Percentiles rank a stretch among this genome's conserved stretches.
Evolutionary conservation across 2,888 invertebrate species (phyloP).

Genomic region (Ischnus inquisitorius): DNA sequence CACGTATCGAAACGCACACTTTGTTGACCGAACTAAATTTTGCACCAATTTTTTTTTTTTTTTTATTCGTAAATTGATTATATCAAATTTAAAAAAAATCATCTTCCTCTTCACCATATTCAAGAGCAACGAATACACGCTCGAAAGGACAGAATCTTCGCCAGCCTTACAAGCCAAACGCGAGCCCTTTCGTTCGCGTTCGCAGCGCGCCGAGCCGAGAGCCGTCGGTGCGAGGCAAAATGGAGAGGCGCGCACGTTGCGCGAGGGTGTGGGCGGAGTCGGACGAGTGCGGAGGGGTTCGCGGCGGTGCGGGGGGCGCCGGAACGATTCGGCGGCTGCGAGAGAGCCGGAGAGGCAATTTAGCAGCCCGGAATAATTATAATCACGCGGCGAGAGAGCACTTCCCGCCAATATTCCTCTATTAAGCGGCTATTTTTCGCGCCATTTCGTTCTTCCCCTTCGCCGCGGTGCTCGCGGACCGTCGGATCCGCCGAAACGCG

Average conservation of each 20-base stretch:
- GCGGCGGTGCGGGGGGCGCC: neutral
- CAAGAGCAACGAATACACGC: neutral
- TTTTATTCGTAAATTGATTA: no score
- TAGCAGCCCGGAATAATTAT: conserved; percentile 78
- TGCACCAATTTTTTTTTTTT: no score
- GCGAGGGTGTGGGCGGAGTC: no score
- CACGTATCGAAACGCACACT: no score
- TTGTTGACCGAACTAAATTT: no score
- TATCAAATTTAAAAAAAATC: conserved; percentile 34
- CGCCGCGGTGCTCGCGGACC: conserved; percentile 54
- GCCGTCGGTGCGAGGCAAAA: conserved; percentile 17
- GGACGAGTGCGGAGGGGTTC: neutral
- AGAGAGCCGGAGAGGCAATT: conserved; percentile 74
- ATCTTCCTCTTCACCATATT: conserved; percentile 2
- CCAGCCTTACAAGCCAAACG: no score
- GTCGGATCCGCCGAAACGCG: conserved; percentile 47
- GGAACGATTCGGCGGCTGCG: conserved; percentile 23
- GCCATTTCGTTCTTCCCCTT: conserved; percentile 73
- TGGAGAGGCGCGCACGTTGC: no score
- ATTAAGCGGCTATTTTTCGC: conserved; percentile 79
- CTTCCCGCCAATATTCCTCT: conserved; percentile 79
- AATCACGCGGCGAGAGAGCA: conserved; percentile 77
- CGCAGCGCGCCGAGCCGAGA: conserved; percentile 43
- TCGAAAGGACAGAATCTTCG: no score
- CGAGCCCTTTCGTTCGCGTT: conserved; percentile 25